Evolutionary conservation across 2,797 vertebrate species (phyloP), one percentile per base, ranked within the genome.

Genomic region (Malurus leucopterus): DNA sequence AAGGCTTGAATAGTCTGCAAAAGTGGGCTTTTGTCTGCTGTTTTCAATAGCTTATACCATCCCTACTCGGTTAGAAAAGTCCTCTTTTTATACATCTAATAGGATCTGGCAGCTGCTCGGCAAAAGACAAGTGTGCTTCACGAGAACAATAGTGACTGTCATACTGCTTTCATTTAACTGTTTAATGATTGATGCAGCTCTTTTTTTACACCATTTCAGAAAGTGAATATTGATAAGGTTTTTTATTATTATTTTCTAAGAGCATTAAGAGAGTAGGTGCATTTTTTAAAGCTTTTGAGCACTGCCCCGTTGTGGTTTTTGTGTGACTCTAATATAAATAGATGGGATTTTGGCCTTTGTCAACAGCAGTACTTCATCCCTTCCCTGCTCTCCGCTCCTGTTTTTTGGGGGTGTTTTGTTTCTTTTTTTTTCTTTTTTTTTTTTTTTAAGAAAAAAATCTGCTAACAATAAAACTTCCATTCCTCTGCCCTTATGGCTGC

Each of bases 91-190:
- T 92, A 93, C 86, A 82, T 95, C 92, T 96, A 95, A 94, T 95
- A 93, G 95, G 94, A 94, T 91, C 91, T 95, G 91, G 95, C 96
- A 97, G 97, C 96, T 97, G 97, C 92, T 92, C 90, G 73, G 94
- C 89, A 95, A 96, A 96, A 93, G 94, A 92, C 95, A 92, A 86
- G 86, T 88, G 93, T 89, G 65, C 92, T 94, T 89, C 69, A 81
- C 6, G 80, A 90, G 94, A 95, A 96, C 95, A 95, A 94, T 95
- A 93, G 96, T 76, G 71, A 93, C 92, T 94, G 95, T 94, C 90
- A 64, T 85, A 92, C 86, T 61, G 89, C 91, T 93, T 83, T 93
- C 82, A 88, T 93, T 95, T 96, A 95, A 95, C 96, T 88, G 92
- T 94, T 89, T 87, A 62, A 59, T 95, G 96, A 95, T 93, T 93